phyloP scores from a whole-genome alignment of 2,888 invertebrate species.

The Apotomis capreana region DNA sequence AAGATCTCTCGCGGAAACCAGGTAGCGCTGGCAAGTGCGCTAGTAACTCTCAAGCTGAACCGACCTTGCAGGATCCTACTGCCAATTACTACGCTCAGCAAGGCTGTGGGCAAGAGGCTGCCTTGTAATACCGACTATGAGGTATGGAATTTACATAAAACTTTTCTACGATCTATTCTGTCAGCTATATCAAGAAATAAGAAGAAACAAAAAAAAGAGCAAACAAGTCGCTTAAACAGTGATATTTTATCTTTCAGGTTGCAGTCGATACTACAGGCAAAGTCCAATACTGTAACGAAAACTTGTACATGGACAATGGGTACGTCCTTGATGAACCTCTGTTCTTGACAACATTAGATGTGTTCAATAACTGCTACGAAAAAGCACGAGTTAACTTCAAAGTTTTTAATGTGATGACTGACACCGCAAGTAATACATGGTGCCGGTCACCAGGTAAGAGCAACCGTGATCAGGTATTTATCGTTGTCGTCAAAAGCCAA shows the following conservation, averaged over 20 bases:
- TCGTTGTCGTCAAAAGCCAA: too few relatives aligned
- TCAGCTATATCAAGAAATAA: too few relatives aligned
- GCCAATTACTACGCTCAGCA: conserved; percentile 85
- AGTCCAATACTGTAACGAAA: conserved; percentile 77
- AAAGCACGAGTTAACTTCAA: conserved; percentile 55
- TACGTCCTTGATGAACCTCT: conserved; percentile 58
- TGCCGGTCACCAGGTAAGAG: conserved; percentile 61
- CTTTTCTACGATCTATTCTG: neutral
- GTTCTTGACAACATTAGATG: conserved; percentile 41
- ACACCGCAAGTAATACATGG: conserved; percentile 62
- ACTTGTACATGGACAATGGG: conserved; percentile 78
- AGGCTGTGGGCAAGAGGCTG: conserved; percentile 81
- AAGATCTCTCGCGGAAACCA: conserved; percentile 86
- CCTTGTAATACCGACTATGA: conserved; percentile 79
- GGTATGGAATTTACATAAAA: conserved; percentile 48
- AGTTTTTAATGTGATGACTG: conserved; percentile 56
- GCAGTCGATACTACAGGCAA: conserved; percentile 69
- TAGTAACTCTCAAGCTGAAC: conserved; percentile 84
- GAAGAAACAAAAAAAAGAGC: neutral
- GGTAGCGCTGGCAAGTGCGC: conserved; percentile 84
- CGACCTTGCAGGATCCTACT: conserved; percentile 86
- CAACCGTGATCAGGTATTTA: too few relatives aligned
- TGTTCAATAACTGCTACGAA: conserved; percentile 57
- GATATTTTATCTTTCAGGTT: conserved; percentile 48
- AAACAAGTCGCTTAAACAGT: neutral